A percentile compares a stretch with the other conserved stretches of the same genome.
phyloP scores from a whole-genome alignment of 2,797 vertebrate genomes.

The Spea hammondii region DNA sequence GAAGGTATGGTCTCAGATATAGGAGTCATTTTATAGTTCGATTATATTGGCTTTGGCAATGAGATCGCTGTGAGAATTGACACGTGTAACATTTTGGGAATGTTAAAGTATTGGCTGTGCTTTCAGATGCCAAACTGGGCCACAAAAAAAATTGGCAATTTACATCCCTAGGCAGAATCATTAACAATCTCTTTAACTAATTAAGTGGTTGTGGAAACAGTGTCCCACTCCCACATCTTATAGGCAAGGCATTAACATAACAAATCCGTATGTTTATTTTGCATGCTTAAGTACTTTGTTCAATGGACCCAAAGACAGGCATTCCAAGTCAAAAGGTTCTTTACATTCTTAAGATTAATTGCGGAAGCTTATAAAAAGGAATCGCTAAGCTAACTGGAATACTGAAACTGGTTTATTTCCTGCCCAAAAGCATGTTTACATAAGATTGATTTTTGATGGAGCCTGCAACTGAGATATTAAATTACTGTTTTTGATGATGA shows the following conservation, averaged over 20 bases:
- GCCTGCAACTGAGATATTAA: slow-evolving; percentile 6
- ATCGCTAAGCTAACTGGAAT: not conserved
- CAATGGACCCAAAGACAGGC: slow-evolving; percentile 12
- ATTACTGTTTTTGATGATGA: slow-evolving; percentile 18
- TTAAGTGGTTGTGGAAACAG: not conserved
- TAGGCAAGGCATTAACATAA: not conserved
- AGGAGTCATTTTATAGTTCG: too few relatives aligned
- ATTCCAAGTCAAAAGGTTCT: slow-evolving; percentile 22
- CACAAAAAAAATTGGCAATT: slow-evolving; percentile 2
- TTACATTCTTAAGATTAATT: slow-evolving; percentile 36
- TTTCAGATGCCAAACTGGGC: slow-evolving; percentile 20
- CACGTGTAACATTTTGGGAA: too few relatives aligned
- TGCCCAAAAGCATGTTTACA: not conserved
- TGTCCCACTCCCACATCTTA: slow-evolving; percentile 9
- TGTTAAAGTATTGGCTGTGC: not conserved
- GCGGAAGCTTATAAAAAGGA: not conserved
- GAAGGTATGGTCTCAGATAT: too few relatives aligned
- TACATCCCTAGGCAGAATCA: not conserved
- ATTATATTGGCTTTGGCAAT: too few relatives aligned
- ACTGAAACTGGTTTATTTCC: not conserved
- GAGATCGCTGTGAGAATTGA: too few relatives aligned
- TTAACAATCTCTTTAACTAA: not conserved
- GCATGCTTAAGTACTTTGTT: slow-evolving; percentile 23
- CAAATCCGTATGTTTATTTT: slow-evolving; percentile 10
- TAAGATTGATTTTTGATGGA: slow-evolving; percentile 13